Evolutionary conservation across 2,113 vertebrate genomes (phyloP), one percentile per base, ranked within the genome.

Genomic region (Colius striatus): DNA sequence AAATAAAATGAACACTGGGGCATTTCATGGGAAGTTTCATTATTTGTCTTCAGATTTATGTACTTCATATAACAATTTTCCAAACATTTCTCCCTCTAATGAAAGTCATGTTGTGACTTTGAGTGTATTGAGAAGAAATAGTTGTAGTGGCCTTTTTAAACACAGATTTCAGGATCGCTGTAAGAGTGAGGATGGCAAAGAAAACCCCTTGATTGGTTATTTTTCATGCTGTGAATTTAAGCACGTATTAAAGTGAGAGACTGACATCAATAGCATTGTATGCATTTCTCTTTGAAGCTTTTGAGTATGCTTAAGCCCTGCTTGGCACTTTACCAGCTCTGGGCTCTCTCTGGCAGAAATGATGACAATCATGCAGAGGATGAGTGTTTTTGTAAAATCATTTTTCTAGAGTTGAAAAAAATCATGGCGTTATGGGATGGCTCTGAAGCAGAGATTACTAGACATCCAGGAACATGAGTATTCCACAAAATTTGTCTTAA

Each of bases 21-120:
- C 95, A 97, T 98, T 98, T 97, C 53, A 68, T 57, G 88, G 77
- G 50, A 94, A 97, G 92, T 98, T 98, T 95, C 96, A 97, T 98
- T 98, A 97, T 98, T 98, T 98, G 97, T 98, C 96, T 97, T 92
- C 96, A 97, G 97, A 98, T 98, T 97, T 98, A 97, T 97, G 94
- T 95, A 95, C 97, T 98, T 98, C 96, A 93, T 97, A 86, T 87
- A 96, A 93, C 57, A 89, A 94, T 96, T 96, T 96, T 91, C 81
- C 88, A 85, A 93, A 94, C 70, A 87, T 96, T 96, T 96, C 95
- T 75, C 74, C 72, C 57, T 87, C 54, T 80, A 70, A 83, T 92
- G 82, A 90, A 96, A 97, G 92, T 96, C 84, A 65, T 6, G 5
- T 68, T 73, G 68, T 68, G 74, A 95, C 65, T 91, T 58, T 70